phyloP scores from a whole-genome alignment of 2,113 vertebrate genomes.

The Protobothrops flavoviridis region DNA sequence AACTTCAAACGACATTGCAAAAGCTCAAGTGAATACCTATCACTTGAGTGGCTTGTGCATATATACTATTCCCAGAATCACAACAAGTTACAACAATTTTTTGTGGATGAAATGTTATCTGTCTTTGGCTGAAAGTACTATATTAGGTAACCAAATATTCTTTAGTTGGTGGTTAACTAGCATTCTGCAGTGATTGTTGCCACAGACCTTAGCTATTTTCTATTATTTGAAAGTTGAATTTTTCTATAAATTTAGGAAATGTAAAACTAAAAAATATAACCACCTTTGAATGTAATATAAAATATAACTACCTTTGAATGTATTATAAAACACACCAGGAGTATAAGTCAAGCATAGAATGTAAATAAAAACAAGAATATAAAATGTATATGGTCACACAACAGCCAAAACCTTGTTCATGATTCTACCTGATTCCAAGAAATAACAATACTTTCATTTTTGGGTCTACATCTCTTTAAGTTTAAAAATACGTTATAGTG shows the following conservation, averaged over 20 bases:
- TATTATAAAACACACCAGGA: not conserved
- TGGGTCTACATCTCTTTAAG: no score
- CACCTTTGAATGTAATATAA: not conserved
- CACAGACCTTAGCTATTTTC: not conserved
- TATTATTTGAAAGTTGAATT: not conserved
- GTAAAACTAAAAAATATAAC: not conserved
- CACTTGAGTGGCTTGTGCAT: not conserved
- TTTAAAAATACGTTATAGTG: not conserved
- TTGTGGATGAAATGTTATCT: not conserved
- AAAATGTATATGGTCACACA: not conserved
- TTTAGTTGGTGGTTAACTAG: not conserved
- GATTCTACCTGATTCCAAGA: not conserved
- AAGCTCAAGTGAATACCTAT: not conserved
- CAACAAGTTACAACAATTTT: not conserved
- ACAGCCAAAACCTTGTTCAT: not conserved
- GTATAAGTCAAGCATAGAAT: not conserved
- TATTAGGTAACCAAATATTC: not conserved
- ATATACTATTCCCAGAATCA: not conserved
- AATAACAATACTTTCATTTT: not conserved
- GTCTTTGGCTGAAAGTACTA: not conserved
- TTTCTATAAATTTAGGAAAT: not conserved
- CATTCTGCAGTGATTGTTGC: not conserved
- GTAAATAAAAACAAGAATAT: not conserved
- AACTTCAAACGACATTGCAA: not conserved
- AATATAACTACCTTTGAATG: not conserved